phyloP scores from a whole-genome alignment of 1,140 invertebrate genomes.

The Spodoptera frugiperda region DNA sequence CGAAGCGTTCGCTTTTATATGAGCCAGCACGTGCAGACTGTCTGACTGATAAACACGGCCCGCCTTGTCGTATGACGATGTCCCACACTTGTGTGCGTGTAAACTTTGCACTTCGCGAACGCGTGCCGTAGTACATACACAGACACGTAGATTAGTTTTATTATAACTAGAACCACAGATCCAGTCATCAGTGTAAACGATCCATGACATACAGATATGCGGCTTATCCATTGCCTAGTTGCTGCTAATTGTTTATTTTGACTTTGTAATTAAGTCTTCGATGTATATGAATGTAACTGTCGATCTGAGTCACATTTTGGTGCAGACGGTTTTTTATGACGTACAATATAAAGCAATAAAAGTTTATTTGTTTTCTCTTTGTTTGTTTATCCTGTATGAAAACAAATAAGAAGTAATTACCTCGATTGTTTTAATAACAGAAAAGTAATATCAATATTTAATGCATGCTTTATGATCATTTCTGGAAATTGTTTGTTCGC shows the following conservation, averaged over 20 bases:
- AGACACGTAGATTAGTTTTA: constrained; percentile 17
- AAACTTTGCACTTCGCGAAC: constrained; percentile 74
- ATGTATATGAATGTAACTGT: neutral
- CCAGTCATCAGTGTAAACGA: constrained; percentile 13
- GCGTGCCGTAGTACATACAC: constrained; percentile 55
- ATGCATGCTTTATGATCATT: neutral
- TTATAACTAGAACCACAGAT: constrained; percentile 16
- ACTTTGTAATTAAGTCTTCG: neutral
- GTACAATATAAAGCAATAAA: neutral
- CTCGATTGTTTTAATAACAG: neutral
- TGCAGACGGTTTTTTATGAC: constrained; percentile 16
- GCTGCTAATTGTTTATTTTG: neutral
- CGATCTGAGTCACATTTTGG: constrained; percentile 11
- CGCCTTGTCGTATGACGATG: constrained; percentile 40
- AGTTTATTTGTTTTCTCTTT: constrained; percentile 5
- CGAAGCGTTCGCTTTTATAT: constrained; percentile 53
- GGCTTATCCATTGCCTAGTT: constrained; percentile 1
- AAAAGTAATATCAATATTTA: constrained; percentile 27
- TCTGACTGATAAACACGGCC: constrained; percentile 58
- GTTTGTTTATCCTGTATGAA: neutral
- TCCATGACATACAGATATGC: constrained; percentile 1
- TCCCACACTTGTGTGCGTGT: constrained; percentile 52
- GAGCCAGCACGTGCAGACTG: constrained; percentile 54
- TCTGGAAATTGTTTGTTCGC: neutral
- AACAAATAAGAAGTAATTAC: constrained; percentile 2